Evolutionary conservation across 2,888 invertebrate genomes (phyloP), one percentile per base, ranked within the genome.

Genomic region (Synanthedon tipuliformis): DNA sequence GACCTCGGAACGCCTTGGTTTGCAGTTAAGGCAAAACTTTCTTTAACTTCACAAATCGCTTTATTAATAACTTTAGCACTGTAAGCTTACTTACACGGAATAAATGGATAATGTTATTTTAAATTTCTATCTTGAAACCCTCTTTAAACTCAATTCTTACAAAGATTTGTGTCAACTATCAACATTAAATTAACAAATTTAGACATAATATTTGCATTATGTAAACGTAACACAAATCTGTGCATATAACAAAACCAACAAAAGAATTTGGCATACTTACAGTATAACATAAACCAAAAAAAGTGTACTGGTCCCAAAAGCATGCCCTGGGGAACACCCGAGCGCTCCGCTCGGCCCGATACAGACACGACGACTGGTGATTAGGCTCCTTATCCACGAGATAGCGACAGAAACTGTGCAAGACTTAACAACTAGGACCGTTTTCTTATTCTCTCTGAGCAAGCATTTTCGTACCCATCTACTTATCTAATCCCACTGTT

Each of bases 361-460:
- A 86, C 84, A 85, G 84, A 78, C 80, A 78, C 84, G 86, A 85
- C 84, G 85, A 77, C 86, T 79, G 86, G 87, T 86, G 88, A 87
- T 88, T 87, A 87, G 88, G 81, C 86, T 80, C 74, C 85, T 85
- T 87, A 87, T 86, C 88, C 87, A 78, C 69, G 73, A 84, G 87
- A 86, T 85, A 86, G 86, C 85, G 85, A 78, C 81, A 83, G 83
- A 85, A 86, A 87, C 85, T 85, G 85, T 84, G 79, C 83, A 83
- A 85, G 87, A 87, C 86, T 87, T 87, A 86, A 86, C 87, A 86
- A 86, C 87, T 87, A 87, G 84, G 77, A 82, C 79, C 85, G 75
- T 83, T 85, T 85, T 85, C 85, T 83, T 87, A 85, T 86, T 86
- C 84, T 75, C 77, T 78, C 77, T 78, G 64, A 81, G 79, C 81